Conservation (phyloP, 2,888 invertebrate genomes). For the Periphyllus acericola region DNA sequence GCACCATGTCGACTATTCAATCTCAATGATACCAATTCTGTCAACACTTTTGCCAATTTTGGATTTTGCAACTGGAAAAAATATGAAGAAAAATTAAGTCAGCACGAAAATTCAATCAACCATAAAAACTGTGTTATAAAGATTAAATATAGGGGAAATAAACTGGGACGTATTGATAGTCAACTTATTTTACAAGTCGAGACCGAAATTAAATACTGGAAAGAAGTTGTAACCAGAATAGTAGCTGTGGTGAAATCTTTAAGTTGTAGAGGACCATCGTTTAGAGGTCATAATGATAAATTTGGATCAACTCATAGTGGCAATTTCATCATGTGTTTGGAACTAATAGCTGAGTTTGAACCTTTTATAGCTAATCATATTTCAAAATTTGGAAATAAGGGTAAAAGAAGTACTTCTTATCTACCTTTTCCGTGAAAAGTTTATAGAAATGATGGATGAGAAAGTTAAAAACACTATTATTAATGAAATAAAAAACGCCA, state of each 20-base stretch:
- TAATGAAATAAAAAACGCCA: slow-evolving; percentile 22
- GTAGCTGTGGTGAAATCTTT: slow-evolving; percentile 39
- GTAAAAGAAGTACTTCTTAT: slow-evolving; percentile 41
- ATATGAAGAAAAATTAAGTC: no score
- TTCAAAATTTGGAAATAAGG: slow-evolving; percentile 40
- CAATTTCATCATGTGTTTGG: slow-evolving; percentile 48
- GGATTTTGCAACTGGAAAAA: no score
- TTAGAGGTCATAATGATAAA: slow-evolving; percentile 48
- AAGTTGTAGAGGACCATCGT: slow-evolving; percentile 31
- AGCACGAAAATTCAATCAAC: no score
- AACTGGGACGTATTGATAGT: no score
- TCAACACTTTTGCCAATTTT: no score
- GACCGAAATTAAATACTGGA: slow-evolving; percentile 12
- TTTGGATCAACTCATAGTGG: slow-evolving; percentile 44
- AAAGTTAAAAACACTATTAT: slow-evolving; percentile 65
- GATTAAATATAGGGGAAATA: no score
- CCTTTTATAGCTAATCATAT: slow-evolving; percentile 53
- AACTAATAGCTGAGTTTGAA: slow-evolving; percentile 44
- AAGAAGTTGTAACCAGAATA: slow-evolving; percentile 32
- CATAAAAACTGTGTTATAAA: no score
- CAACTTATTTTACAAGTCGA: no score
- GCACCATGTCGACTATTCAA: no score
- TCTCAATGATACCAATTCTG: no score
- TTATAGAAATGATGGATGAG: slow-evolving; percentile 65
- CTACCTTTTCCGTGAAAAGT: slow-evolving; percentile 46